These are phyloP conservation scores for Homalodisca vitripennis DNA, from an alignment of 1,140 invertebrate species.

Conservation along the genomic window DNA sequence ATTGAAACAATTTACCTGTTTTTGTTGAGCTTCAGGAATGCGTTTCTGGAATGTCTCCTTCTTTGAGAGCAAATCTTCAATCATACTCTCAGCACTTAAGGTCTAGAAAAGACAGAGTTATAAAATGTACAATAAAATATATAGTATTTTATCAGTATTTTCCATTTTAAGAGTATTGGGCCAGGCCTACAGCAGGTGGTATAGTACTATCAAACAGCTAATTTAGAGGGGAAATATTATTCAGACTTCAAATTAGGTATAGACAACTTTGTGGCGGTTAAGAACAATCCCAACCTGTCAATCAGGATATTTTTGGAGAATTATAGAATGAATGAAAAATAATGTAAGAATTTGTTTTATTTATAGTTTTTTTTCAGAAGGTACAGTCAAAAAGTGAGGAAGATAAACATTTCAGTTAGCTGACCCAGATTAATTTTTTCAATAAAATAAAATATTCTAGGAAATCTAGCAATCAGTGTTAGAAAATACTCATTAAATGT, in stretches of 20 bases:
- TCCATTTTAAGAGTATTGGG: neutral
- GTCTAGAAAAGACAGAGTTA: conserved; percentile 34
- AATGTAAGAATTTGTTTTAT: no score
- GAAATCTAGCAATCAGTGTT: no score
- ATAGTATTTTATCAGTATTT: neutral
- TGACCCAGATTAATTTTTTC: no score
- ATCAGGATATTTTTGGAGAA: no score
- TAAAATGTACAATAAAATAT: neutral
- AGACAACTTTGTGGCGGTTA: no score
- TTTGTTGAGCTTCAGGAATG: neutral
- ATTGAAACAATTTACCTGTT: neutral
- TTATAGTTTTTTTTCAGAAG: no score
- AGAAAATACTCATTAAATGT: no score
- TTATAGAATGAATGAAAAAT: no score
- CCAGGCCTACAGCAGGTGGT: neutral
- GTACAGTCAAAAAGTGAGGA: no score
- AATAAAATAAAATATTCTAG: no score
- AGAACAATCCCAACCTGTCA: no score
- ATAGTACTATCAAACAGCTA: neutral
- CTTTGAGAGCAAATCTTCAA: conserved; percentile 40
- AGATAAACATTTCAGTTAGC: no score
- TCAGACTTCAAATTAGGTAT: neutral
- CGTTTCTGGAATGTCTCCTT: conserved; percentile 40
- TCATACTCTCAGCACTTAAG: conserved; percentile 42
- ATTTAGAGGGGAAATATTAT: neutral